Evolutionary conservation across 37 sponge, comb jelly and placozoan species (phyloP), one percentile per base, ranked within the genome.

Genomic region (Hormiphora californensis): DNA sequence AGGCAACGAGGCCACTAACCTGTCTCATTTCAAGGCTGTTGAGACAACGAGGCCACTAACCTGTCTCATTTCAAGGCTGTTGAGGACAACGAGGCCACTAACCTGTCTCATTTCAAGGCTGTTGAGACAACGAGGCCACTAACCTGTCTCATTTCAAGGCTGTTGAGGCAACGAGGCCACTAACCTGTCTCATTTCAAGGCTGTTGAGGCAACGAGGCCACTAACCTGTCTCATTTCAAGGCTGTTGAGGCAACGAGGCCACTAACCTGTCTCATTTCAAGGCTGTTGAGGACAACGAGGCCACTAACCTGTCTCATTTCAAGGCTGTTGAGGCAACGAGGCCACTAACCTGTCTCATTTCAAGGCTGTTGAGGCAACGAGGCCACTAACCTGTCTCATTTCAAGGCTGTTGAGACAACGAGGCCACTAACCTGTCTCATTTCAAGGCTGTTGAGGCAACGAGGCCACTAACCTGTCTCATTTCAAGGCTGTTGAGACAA

Each of bases 171-270:
- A 0, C 63, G 87, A 17, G 97, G 97, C 97, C 97, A 96, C 43
- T 90, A n/a, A 73, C 81, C 81, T 73, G 81, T 55, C 97, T 61
- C 27, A 94, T 94, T 43, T 96, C 97, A 54, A 96, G 91, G 8
- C 92, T 92, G 81, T 92, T 96, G 59, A 96, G 87, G 0, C 97
- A 94, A 0, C 63, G 87, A 17, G 97, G 97, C 97, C 97, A 96
- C 43, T 90, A n/a, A 73, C 81, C 81, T 73, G 81, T 55, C 97
- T 61, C 27, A 94, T 94, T 43, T 96, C 97, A 54, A 96, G 91
- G 8, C 92, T 92, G 81, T 92, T 96, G 59, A 96, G 87, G 0
- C 97, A 94, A 0, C 63, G 87, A 17, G 97, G 97, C 97, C 97
- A 96, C 43, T 90, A n/a, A 73, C 81, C 81, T 73, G 81, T 55